phyloP scores from a whole-genome alignment of 2,113 vertebrate genomes.

The Cynoglossus semilaevis region DNA sequence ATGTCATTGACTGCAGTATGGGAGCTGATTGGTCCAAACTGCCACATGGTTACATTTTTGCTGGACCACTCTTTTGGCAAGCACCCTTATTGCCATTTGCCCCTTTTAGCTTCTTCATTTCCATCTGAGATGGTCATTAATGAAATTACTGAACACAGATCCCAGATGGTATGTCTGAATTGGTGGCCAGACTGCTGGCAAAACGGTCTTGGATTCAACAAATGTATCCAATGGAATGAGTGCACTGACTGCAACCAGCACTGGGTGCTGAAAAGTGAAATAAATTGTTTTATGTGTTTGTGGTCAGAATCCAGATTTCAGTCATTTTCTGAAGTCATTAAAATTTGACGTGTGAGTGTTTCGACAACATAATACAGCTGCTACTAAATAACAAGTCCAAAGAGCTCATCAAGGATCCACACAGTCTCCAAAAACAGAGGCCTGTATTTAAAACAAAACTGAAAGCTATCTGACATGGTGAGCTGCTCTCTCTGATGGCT shows the following conservation, averaged over 20 bases:
- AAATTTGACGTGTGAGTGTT: too few relatives aligned
- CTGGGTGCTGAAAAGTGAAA: slow-evolving; percentile 4
- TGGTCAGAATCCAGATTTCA: slow-evolving; percentile 14
- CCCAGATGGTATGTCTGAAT: slow-evolving; percentile 53
- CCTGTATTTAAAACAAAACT: too few relatives aligned
- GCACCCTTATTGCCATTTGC: slow-evolving; percentile 29
- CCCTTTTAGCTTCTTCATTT: slow-evolving; percentile 52
- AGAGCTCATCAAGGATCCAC: too few relatives aligned
- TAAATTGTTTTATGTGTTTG: not conserved
- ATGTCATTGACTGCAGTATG: slow-evolving; percentile 28
- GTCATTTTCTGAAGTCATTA: slow-evolving; percentile 8
- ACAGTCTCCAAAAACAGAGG: too few relatives aligned
- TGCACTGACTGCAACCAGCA: slow-evolving; percentile 2
- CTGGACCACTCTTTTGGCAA: slow-evolving; percentile 41
- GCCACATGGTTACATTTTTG: slow-evolving; percentile 30
- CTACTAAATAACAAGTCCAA: too few relatives aligned
- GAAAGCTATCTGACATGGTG: too few relatives aligned
- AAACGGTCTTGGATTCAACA: slow-evolving; percentile 11
- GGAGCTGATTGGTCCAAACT: slow-evolving; percentile 37
- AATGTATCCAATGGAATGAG: slow-evolving; percentile 11
- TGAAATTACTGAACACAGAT: slow-evolving; percentile 55
- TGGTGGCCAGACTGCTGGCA: slow-evolving; percentile 42
- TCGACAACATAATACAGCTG: too few relatives aligned
- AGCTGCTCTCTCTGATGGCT: too few relatives aligned
- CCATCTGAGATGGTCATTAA: slow-evolving; percentile 53